Evolutionary conservation across 2,797 vertebrate genomes (phyloP).

Genomic region (Sciurus carolinensis): DNA sequence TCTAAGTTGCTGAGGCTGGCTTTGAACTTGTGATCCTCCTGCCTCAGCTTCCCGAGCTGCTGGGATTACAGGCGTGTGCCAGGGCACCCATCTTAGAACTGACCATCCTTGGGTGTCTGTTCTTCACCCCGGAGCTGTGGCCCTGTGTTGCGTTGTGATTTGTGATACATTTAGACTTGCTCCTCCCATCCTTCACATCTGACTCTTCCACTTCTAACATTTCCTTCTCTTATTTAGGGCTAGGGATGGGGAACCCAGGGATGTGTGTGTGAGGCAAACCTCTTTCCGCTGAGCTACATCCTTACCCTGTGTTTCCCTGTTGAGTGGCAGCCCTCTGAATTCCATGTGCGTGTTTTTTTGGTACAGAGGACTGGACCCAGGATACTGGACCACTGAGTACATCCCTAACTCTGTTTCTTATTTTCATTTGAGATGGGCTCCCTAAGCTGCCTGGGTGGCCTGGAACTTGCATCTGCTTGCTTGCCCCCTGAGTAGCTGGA

Average conservation of each 20-base stretch:
- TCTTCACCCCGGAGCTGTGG: too few species aligned
- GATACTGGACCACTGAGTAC: background rate
- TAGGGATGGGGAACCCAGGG: background rate
- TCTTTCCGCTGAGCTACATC: too few species aligned
- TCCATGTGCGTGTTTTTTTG: background rate
- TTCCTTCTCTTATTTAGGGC: background rate
- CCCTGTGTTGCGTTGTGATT: too few species aligned
- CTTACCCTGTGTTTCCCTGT: background rate
- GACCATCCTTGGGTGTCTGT: accelerated
- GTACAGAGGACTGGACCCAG: too few species aligned
- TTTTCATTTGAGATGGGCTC: background rate
- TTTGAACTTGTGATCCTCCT: too few species aligned
- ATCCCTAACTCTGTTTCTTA: too few species aligned
- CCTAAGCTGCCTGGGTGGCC: background rate
- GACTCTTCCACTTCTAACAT: background rate
- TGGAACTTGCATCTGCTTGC: too few species aligned
- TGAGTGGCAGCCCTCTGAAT: background rate
- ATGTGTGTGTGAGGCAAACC: background rate
- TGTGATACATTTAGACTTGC: background rate
- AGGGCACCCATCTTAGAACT: background rate
- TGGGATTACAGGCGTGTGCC: too few species aligned
- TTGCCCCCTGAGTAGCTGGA: background rate
- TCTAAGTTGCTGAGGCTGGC: too few species aligned
- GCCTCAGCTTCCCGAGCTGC: too few species aligned
- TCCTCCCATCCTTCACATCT: too few species aligned